These are phyloP conservation scores for Andrena camellia DNA, from an alignment of 2,888 invertebrate genomes.

Conservation along the genomic window DNA sequence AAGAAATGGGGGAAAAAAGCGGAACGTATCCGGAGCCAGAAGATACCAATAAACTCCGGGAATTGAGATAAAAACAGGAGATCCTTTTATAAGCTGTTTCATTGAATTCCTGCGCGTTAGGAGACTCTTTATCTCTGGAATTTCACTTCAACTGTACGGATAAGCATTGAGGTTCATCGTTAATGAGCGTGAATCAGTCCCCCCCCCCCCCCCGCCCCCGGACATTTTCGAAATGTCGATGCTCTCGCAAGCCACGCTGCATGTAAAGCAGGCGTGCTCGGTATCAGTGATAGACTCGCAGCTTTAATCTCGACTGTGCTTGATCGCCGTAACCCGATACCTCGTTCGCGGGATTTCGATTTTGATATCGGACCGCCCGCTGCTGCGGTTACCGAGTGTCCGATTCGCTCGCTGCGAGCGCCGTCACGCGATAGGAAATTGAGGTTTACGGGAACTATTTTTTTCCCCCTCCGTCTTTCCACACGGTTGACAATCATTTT, in stretches of 20 bases:
- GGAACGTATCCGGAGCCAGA: neutral
- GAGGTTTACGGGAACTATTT: slow-evolving; percentile 76
- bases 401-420: slow-evolving; percentile 53
- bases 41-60: neutral
- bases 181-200: neutral
- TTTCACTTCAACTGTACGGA: neutral
- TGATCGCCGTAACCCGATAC: slow-evolving; percentile 69
- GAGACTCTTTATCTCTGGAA: neutral
- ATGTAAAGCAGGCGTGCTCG: slow-evolving; percentile 14
- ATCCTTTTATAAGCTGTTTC: no score
- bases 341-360: slow-evolving; percentile 75
- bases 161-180: no score
- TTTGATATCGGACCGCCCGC: slow-evolving; percentile 75
- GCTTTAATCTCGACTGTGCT: slow-evolving; percentile 58
- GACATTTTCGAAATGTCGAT: neutral
- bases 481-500: slow-evolving; percentile 31
- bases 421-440: slow-evolving; percentile 80
- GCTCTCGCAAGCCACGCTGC: neutral
- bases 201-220: no score
- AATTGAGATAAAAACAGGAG: neutral
- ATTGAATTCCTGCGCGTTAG: neutral
- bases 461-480: slow-evolving; percentile 50
- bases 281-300: slow-evolving; percentile 8
- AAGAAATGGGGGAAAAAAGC: neutral
- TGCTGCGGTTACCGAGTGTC: slow-evolving; percentile 76